A percentile compares a stretch with the other conserved stretches of the same genome.
These are phyloP conservation scores for Scolopax rusticola DNA, from an alignment of 2,797 vertebrate species.

Conservation along the genomic window DNA sequence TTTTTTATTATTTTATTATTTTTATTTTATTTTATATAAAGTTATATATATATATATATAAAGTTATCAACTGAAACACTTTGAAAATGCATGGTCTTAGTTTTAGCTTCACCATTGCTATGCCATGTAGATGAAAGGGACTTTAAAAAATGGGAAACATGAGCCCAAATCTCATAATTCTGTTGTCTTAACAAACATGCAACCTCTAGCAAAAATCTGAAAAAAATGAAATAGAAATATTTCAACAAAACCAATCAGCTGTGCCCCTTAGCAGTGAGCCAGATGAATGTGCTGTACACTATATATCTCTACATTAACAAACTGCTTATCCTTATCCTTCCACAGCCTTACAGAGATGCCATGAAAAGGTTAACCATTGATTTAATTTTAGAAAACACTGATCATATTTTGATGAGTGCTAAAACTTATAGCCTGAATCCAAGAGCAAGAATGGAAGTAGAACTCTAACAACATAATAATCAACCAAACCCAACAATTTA, in stretches of 20 bases:
- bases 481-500: not conserved
- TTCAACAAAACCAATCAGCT: not conserved
- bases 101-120: not conserved
- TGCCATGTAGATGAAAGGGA: not conserved
- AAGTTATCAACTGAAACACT: not conserved
- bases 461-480: not conserved
- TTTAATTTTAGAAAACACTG: not conserved
- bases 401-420: not conserved
- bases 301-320: not conserved
- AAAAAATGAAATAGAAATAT: not conserved
- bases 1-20: too few relatives aligned
- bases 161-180: not conserved
- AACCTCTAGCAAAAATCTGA: not conserved
- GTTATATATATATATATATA: too few relatives aligned
- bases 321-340: not conserved
- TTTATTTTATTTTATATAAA: too few relatives aligned
- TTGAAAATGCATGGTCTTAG: not conserved
- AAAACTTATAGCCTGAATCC: not conserved
- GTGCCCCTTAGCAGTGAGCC: not conserved
- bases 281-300: not conserved
- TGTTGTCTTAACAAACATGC: not conserved
- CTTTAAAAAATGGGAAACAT: not conserved
- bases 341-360: not conserved
- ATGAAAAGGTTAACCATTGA: not conserved
- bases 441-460: not conserved